These are phyloP conservation scores for Patella pellucida DNA, from an alignment of 2,888 invertebrate genomes.

Conservation along the genomic window DNA sequence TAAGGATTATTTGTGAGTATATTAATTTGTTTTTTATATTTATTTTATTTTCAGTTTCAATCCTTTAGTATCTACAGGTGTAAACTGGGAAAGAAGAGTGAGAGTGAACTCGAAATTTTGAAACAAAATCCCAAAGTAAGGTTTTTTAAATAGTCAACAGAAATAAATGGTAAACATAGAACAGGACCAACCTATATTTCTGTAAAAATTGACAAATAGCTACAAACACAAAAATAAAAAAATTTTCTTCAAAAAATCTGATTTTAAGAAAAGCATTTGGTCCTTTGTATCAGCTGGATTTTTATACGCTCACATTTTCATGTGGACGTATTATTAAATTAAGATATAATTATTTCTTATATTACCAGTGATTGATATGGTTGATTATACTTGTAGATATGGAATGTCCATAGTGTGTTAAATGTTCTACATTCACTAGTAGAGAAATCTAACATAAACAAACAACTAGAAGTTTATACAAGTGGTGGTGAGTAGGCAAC, in stretches of 20 bases:
- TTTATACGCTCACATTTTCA: too few relatives aligned
- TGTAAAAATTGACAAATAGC: too few relatives aligned
- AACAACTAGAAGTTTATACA: constrained; percentile 88
- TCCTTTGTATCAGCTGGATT: too few relatives aligned
- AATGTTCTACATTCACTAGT: constrained; percentile 98
- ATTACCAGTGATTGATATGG: neutral
- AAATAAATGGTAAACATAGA: too few relatives aligned
- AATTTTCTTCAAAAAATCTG: too few relatives aligned
- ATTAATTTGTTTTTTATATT: neutral
- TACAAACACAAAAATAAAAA: neutral
- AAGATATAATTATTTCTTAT: neutral
- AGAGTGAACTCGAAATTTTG: constrained; percentile 74
- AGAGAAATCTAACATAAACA: constrained; percentile 97
- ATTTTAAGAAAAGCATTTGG: too few relatives aligned
- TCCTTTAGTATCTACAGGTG: constrained; percentile 83
- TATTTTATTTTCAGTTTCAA: constrained; percentile 72
- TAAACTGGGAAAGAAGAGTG: constrained; percentile 74
- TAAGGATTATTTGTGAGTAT: neutral
- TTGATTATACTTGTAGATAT: constrained; percentile 73
- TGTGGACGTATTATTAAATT: too few relatives aligned
- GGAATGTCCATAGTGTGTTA: constrained; percentile 97
- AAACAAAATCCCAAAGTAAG: constrained; percentile 84
- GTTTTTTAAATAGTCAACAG: too few relatives aligned
- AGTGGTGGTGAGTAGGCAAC: constrained; percentile 69
- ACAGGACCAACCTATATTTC: too few relatives aligned